Evolutionary conservation across 2,113 vertebrate genomes (phyloP).

Genomic region (Tinamus guttatus): DNA sequence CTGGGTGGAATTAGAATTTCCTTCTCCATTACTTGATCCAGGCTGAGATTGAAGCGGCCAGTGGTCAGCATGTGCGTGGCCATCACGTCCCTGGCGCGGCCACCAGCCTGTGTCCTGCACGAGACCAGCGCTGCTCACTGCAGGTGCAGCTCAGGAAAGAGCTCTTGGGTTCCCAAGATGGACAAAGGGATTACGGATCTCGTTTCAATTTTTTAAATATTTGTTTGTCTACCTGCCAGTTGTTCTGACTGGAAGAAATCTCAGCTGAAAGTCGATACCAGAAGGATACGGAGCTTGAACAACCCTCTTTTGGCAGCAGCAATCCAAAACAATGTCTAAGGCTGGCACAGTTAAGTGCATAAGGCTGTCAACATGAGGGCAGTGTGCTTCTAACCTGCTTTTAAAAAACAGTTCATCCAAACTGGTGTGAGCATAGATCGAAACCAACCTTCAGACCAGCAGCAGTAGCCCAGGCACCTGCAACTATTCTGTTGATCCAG

Average conservation of each 20-base stretch:
- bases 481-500: not conserved
- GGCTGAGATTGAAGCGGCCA: not conserved
- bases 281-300: fast-evolving
- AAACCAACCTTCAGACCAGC: not conserved
- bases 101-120: fast-evolving
- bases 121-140: not conserved
- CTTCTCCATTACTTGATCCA: not conserved
- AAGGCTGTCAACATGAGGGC: not conserved
- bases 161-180: not conserved
- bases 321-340: not conserved
- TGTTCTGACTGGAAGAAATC: not conserved
- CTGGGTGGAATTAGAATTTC: slow-evolving; percentile 55
- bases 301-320: not conserved
- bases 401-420: not conserved
- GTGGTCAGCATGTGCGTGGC: not conserved
- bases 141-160: not conserved
- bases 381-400: not conserved
- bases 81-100: fast-evolving
- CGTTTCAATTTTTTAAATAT: not conserved
- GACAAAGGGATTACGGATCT: not conserved
- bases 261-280: not conserved
- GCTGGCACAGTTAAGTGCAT: not conserved
- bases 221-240: not conserved
- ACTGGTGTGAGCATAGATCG: not conserved
- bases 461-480: not conserved